Percentiles rank a stretch among this genome's conserved stretches.
phyloP scores from a whole-genome alignment of 2,888 invertebrate genomes.

The Cremastinae sp. region DNA sequence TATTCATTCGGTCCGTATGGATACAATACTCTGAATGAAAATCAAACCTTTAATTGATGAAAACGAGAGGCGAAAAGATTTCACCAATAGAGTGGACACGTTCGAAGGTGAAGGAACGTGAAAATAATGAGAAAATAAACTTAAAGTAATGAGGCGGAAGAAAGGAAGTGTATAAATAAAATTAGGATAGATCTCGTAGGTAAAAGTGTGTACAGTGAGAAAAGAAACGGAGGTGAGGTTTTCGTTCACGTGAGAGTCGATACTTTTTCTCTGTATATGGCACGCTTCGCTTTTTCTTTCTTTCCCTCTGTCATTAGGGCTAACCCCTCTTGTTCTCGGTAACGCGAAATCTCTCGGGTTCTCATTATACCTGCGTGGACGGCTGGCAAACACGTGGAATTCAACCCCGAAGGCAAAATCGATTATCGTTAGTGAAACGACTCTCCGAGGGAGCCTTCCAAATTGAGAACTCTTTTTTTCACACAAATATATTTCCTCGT shows the following conservation, averaged over 20 bases:
- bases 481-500: too few species aligned
- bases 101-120: constrained; percentile 1
- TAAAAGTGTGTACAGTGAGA: not conserved
- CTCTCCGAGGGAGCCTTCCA: not conserved
- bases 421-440: constrained; percentile 43
- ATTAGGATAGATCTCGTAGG: constrained; percentile 49
- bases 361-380: constrained; percentile 24
- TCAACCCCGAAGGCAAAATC: constrained; percentile 44
- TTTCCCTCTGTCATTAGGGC: constrained; percentile 11
- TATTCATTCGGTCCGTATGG: not conserved
- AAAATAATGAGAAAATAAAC: constrained; percentile 54
- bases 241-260: constrained; percentile 10
- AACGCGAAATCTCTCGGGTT: constrained; percentile 17
- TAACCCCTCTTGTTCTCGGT: constrained; percentile 21
- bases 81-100: not conserved
- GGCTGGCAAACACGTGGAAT: constrained; percentile 56
- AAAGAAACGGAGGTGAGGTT: not conserved
- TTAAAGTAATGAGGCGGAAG: constrained; percentile 58
- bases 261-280: constrained; percentile 2
- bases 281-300: not conserved
- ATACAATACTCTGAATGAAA: not conserved
- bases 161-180: constrained; percentile 57
- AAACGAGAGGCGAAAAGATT: not conserved
- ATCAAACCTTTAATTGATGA: not conserved
- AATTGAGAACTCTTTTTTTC: too few species aligned